Evolutionary conservation across 2,797 vertebrate species (phyloP).

Genomic region (Rhabdomys pumilio): DNA sequence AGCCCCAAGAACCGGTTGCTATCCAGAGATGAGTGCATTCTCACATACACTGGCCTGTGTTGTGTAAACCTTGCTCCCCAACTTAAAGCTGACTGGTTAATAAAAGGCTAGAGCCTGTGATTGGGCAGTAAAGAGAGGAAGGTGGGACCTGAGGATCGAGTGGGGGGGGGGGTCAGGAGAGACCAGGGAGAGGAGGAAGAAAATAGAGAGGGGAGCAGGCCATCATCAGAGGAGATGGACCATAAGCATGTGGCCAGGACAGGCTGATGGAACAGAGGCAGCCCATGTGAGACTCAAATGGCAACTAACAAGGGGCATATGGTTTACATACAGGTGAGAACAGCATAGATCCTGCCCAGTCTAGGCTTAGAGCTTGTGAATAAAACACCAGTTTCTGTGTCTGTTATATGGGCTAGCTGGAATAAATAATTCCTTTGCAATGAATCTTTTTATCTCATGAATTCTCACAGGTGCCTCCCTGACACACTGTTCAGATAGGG

Average conservation of each 20-base stretch:
- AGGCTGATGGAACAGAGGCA: not conserved
- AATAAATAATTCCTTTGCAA: not conserved
- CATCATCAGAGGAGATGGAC: not conserved
- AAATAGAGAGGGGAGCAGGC: not conserved
- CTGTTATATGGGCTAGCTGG: not conserved
- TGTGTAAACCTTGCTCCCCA: not conserved
- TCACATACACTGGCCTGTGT: not conserved
- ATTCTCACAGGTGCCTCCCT: not conserved
- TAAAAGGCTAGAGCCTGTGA: not conserved
- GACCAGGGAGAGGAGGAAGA: not conserved
- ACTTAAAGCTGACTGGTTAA: not conserved
- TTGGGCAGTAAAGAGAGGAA: not conserved
- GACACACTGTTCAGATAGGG: not conserved
- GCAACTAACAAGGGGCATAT: not conserved
- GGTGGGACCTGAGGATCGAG: not conserved
- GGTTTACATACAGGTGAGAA: not conserved
- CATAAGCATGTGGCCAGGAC: not conserved
- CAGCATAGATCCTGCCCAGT: not conserved
- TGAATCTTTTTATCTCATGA: not conserved
- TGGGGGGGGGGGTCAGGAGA: not conserved
- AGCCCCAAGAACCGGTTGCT: not conserved
- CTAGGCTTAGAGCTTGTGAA: not conserved
- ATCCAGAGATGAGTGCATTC: not conserved
- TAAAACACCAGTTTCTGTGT: not conserved
- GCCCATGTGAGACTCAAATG: not conserved